Conservation (phyloP, 2,113 vertebrate species). For the Perognathus longimembris region DNA sequence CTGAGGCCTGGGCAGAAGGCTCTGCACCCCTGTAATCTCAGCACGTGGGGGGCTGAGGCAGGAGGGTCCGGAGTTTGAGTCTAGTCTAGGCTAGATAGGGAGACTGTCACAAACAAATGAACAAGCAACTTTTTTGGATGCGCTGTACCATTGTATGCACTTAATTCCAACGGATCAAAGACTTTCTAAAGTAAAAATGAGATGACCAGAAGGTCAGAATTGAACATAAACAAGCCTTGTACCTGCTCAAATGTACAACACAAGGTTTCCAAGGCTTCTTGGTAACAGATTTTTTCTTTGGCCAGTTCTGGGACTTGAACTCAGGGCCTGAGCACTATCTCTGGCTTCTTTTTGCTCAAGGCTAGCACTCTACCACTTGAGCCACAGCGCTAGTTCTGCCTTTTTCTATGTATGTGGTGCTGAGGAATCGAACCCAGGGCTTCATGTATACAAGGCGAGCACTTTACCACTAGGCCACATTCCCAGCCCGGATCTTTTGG, state of each 20-base stretch:
- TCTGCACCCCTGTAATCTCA: not conserved
- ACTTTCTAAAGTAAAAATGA: constrained; percentile 1
- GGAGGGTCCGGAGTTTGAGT: not conserved
- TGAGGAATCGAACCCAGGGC: too few species aligned
- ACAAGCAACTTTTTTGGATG: not conserved
- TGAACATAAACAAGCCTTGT: not conserved
- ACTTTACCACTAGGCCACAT: too few species aligned
- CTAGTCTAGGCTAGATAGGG: not conserved
- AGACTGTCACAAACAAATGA: not conserved
- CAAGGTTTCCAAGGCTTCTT: not conserved
- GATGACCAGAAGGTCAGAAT: not conserved
- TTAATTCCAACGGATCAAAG: constrained; percentile 14
- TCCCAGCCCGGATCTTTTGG: too few species aligned
- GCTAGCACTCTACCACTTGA: too few species aligned
- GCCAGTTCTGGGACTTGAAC: too few species aligned
- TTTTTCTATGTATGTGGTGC: too few species aligned
- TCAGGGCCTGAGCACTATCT: too few species aligned
- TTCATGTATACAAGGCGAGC: too few species aligned
- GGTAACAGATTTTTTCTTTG: too few species aligned
- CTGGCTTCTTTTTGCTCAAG: too few species aligned
- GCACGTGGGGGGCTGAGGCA: not conserved
- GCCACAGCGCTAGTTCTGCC: too few species aligned
- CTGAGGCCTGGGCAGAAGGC: too few species aligned
- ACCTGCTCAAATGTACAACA: not conserved
- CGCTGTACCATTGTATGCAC: not conserved